Evolutionary conservation across 2,797 vertebrate species (phyloP).

Genomic region (Peromyscus aztecus): DNA sequence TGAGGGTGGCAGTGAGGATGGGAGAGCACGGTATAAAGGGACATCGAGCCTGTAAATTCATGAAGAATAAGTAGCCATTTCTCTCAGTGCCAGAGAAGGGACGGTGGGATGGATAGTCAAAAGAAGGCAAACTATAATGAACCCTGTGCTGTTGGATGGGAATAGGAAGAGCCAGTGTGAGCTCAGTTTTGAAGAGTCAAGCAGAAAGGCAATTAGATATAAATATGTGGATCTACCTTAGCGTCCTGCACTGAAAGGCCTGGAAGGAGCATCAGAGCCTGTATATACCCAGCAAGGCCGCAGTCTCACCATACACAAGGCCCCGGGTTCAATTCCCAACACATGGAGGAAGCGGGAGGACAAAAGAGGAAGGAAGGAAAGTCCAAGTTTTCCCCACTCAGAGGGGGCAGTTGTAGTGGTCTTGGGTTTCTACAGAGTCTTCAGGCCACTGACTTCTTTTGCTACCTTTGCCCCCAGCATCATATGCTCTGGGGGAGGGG

Average conservation of each 20-base stretch:
- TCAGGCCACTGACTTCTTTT: not conserved
- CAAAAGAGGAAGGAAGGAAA: not conserved
- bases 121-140: not conserved
- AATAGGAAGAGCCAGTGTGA: not conserved
- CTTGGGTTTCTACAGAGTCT: not conserved
- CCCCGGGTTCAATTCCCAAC: not conserved
- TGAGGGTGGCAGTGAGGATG: not conserved
- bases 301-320: not conserved
- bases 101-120: not conserved
- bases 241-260: not conserved
- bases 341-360: not conserved
- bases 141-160: not conserved
- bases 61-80: not conserved
- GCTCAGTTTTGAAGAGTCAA: not conserved
- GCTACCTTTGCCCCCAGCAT: not conserved
- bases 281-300: not conserved
- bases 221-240: not conserved
- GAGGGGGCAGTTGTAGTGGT: not conserved
- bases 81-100: not conserved
- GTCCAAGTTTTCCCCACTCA: too few relatives aligned
- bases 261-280: not conserved
- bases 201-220: not conserved
- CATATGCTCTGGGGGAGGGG: not conserved
- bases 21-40: not conserved
- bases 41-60: not conserved